Evolutionary conservation across 1,140 invertebrate species (phyloP).

Genomic region (Stegodyphus dumicola): DNA sequence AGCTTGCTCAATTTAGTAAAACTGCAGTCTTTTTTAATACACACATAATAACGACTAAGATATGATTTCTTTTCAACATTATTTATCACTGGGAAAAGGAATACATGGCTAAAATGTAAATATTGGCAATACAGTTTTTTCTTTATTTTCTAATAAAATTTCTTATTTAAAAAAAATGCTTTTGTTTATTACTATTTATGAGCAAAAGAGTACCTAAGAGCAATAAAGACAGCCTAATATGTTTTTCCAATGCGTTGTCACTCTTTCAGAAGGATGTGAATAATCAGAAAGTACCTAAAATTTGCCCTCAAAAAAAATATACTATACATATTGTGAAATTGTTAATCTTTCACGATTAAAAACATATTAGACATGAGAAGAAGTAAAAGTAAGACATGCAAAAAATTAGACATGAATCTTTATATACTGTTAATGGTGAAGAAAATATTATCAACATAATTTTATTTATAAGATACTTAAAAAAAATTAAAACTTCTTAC

Average conservation of each 20-base stretch:
- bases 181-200: no score
- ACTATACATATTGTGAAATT: background rate
- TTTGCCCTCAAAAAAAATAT: background rate
- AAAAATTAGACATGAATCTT: background rate
- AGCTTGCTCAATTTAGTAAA: no score
- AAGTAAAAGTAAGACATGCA: background rate
- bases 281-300: no score
- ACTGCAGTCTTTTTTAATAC: no score
- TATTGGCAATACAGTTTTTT: no score
- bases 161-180: no score
- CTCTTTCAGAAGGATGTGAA: background rate
- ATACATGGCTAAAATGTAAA: no score
- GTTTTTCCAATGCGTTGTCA: background rate
- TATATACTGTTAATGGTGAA: background rate
- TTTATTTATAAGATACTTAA: background rate
- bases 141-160: no score
- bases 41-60: no score
- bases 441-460: background rate
- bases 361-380: background rate
- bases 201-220: no score
- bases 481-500: slow-evolving; percentile 61
- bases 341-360: background rate
- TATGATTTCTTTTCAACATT: no score
- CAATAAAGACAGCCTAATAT: background rate
- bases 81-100: no score